Base-by-base conservation (phyloP, 2,797 vertebrate genomes). In the Menidia menidia region DNA sequence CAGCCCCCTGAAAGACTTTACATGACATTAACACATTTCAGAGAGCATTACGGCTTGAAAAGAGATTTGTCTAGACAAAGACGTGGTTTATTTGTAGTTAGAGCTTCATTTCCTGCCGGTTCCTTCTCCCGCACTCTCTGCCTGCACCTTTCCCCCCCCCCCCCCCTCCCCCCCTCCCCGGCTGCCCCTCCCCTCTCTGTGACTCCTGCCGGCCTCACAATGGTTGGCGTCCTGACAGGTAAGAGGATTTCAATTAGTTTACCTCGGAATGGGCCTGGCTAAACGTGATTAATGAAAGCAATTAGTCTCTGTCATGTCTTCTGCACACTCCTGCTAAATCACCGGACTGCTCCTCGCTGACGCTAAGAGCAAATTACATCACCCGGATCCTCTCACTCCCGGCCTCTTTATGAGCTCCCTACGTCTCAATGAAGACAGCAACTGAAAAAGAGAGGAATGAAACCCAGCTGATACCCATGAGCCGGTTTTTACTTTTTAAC, bases 261-360 rank as follows among this genome's bases (percentile, higher is more conserved):
- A 95, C 90, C 92, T 92, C 91, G 58, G 89, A 91, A 87, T 81
- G 80, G 84, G 83, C 79, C 85, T 80, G 54, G 81, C 83, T 67
- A 94, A 91, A 90, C 77, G 81, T 94, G 94, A 95, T 95, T 94
- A 96, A 95, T 95, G 92, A 93, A 93, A 89, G 94, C 89, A 94
- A 95, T 96, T 95, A 94, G 93, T 95, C 94, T 94, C 90, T 94
- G 95, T 94, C 93, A 93, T 93, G 92, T 92, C 92, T 92, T 92
- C 88, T 81, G 90, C 91, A 81, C 89, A 84, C 81, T 83, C 73
- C 86, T 75, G 81, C 87, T 93, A 93, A 95, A 93, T 93, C 88
- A 92, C 2, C 16, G 73, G 85, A 75, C 80, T 79, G 82, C 84
- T 88, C 87, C 82, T 90, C 87, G n/a, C 89, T 76, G 89, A 92